Base-by-base conservation (phyloP, 37 sponge, comb jelly and placozoan genomes). In the Crambe crambe region DNA sequence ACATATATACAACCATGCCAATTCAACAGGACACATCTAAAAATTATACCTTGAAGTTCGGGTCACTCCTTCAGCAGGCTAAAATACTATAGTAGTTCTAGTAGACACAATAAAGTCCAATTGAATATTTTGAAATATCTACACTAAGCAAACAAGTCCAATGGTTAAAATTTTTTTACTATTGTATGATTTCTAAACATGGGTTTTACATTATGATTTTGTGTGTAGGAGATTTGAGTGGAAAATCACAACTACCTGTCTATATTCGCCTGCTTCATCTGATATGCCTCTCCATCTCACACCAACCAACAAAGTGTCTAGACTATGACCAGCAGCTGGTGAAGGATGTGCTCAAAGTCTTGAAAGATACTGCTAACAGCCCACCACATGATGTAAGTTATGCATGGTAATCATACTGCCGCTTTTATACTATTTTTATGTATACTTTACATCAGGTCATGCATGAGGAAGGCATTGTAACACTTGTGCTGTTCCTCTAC, bases 181-280 rank as follows among this genome's bases (percentile, higher is more conserved):
- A n/a, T n/a, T n/a, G n/a, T n/a, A n/a, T n/a, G n/a, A n/a, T n/a
- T n/a, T n/a, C n/a, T n/a, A n/a, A n/a, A n/a, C n/a, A n/a, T n/a
- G n/a, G n/a, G n/a, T n/a, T n/a, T n/a, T n/a, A n/a, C n/a, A n/a
- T n/a, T n/a, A n/a, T n/a, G n/a, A n/a, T n/a, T n/a, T n/a, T n/a
- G n/a, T n/a, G 25, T 62, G 63, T 27, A 62, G 63, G 15, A 8
- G 6, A 8, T 27, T 62, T 62, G 30, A 23, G 25, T 8, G 15
- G 63, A 62, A 20, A 18, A 62, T 18, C 63, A 8, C 63, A 62
- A 20, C 30, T 62, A 62, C 63, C 6, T 62, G 30, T 62, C 63
- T 62, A 27, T 62, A 62, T 20, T 62, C 63, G 15, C 30, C 63
- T 62, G 15, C n/a, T 62, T 62, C 63, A 62, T 62, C 12, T 62